Conservation (phyloP, 2,113 vertebrate species). For the Sporophila hypoxantha region DNA sequence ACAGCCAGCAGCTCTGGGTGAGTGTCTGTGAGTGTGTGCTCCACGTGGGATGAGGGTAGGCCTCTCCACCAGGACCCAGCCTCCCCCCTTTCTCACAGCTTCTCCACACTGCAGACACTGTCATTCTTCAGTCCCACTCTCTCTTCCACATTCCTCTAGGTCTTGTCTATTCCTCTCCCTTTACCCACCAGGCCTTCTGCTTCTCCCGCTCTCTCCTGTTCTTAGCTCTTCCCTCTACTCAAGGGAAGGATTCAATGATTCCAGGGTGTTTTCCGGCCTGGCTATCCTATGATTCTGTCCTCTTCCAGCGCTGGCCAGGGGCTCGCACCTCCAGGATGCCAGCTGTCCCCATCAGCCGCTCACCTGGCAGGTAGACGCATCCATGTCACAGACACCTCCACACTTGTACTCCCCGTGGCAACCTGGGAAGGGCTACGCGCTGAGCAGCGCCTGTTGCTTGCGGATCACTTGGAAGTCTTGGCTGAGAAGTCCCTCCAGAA, state of each 20-base stretch:
- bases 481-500: no score
- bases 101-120: background rate
- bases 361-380: conserved; percentile 77
- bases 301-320: background rate
- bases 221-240: background rate
- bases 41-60: no score
- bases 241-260: accelerated
- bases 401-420: no score
- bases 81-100: background rate
- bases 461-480: no score
- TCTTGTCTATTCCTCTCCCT: background rate
- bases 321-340: background rate
- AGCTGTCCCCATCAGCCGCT: background rate
- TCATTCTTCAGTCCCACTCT: no score
- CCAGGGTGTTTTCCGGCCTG: background rate
- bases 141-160: accelerated
- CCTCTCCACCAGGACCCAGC: no score
- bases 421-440: no score
- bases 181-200: background rate
- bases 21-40: accelerated
- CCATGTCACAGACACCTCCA: conserved; percentile 51
- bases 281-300: background rate
- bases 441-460: no score
- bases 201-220: background rate
- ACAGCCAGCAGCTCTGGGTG: background rate